phyloP scores from a whole-genome alignment of 92 coral and sea anemone genomes.

The Zoanthus sociatus region DNA sequence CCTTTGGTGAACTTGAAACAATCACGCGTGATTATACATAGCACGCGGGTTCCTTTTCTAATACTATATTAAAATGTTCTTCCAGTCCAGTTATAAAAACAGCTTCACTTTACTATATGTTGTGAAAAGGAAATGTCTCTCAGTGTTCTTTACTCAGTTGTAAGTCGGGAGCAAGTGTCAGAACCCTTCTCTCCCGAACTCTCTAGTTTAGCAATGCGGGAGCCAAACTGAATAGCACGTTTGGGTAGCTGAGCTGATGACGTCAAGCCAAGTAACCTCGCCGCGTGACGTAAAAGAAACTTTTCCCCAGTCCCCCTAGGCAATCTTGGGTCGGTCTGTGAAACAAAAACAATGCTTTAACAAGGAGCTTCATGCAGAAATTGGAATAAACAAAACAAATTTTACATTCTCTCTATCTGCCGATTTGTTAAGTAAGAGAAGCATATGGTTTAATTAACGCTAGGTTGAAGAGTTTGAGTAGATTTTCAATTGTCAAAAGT shows the following conservation, averaged over 20 bases:
- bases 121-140: not conserved
- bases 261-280: conserved; percentile 88
- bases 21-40: too few species aligned
- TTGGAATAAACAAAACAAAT: not conserved
- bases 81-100: too few species aligned
- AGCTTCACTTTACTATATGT: too few species aligned
- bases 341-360: not conserved
- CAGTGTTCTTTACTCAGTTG: not conserved
- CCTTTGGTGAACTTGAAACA: too few species aligned
- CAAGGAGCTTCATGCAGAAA: not conserved
- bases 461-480: too few species aligned
- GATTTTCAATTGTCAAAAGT: too few species aligned
- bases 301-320: conserved; percentile 97
- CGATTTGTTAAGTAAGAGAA: too few species aligned
- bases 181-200: conserved; percentile 89
- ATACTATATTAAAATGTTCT: too few species aligned
- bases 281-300: conserved; percentile 88
- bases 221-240: conserved; percentile 98
- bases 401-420: too few species aligned
- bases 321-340: conserved; percentile 89
- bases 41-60: too few species aligned
- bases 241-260: conserved; percentile 92
- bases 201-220: conserved; percentile 97
- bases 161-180: conserved; percentile 80
- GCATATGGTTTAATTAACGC: too few species aligned